Evolutionary conservation across 2,113 vertebrate genomes (phyloP).

Genomic region (Actenoides lindsayi): DNA sequence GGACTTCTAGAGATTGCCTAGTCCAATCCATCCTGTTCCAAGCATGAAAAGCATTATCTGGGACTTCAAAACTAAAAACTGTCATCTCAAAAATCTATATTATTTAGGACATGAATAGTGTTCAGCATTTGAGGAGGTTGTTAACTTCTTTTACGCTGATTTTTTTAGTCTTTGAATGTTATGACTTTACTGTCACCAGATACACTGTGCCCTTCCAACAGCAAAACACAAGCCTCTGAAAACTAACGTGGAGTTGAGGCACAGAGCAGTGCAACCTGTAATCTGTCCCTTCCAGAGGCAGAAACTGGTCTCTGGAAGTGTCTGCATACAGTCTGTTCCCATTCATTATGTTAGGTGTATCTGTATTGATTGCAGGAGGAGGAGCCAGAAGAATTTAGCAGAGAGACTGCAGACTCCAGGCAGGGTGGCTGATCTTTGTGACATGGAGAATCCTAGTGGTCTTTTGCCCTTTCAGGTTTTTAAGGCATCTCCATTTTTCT

Average conservation of each 20-base stretch:
- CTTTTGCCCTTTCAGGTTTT: not conserved
- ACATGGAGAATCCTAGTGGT: not conserved
- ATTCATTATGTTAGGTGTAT: not conserved
- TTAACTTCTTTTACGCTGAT: not conserved
- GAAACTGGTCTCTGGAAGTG: not conserved
- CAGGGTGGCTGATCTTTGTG: not conserved
- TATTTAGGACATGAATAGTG: not conserved
- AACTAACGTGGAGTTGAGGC: not conserved
- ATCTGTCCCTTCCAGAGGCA: not conserved
- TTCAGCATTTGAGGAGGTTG: not conserved
- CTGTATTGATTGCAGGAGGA: not conserved
- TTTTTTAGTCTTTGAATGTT: not conserved
- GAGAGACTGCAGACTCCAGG: not conserved
- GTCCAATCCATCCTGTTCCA: not conserved
- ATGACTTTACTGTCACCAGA: not conserved
- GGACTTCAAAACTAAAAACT: not conserved
- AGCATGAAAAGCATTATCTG: not conserved
- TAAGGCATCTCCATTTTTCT: not conserved
- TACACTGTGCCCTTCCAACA: not conserved
- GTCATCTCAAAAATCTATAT: not conserved
- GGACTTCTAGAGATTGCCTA: not conserved
- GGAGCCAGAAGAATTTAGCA: not conserved
- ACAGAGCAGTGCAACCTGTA: not conserved
- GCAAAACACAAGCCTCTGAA: not conserved
- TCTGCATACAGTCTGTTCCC: not conserved